Conservation (phyloP, 2,888 invertebrate genomes). For the Dendrolimus houi region DNA sequence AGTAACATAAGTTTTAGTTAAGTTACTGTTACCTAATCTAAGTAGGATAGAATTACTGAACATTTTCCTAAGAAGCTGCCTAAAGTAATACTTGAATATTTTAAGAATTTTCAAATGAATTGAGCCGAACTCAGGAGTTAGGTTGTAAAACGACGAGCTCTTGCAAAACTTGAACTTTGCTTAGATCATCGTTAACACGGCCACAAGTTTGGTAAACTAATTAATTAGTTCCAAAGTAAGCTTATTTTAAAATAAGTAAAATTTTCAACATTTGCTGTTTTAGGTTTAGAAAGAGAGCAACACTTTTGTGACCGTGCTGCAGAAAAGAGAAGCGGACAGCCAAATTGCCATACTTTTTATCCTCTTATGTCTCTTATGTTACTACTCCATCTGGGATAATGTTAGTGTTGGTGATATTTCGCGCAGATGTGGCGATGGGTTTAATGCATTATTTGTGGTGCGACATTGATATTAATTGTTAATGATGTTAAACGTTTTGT, state of each 20-base stretch:
- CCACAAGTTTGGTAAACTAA: constrained; percentile 43
- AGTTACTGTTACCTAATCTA: background rate
- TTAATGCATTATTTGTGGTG: too few species aligned
- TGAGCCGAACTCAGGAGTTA: constrained; percentile 7
- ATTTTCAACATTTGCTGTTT: background rate
- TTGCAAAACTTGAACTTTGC: constrained; percentile 39
- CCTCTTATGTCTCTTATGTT: too few species aligned
- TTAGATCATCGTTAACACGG: constrained; percentile 48
- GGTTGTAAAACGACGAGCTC: constrained; percentile 19
- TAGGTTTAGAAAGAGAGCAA: background rate
- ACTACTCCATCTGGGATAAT: too few species aligned
- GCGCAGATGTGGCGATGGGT: too few species aligned
- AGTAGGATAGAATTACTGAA: background rate
- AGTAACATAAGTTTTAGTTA: background rate
- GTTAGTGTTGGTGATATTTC: too few species aligned
- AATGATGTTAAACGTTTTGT: too few species aligned
- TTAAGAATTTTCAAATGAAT: constrained; percentile 1
- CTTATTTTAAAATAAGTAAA: constrained; percentile 5
- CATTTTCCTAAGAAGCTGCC: background rate
- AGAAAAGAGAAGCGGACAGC: too few species aligned
- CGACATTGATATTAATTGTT: too few species aligned
- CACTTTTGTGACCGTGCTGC: too few species aligned
- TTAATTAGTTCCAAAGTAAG: constrained; percentile 37
- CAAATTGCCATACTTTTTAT: too few species aligned
- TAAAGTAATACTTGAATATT: background rate